Evolutionary conservation across 2,113 vertebrate species (phyloP), one percentile per base, ranked within the genome.

Genomic region (Pseudorectes ferrugineus): DNA sequence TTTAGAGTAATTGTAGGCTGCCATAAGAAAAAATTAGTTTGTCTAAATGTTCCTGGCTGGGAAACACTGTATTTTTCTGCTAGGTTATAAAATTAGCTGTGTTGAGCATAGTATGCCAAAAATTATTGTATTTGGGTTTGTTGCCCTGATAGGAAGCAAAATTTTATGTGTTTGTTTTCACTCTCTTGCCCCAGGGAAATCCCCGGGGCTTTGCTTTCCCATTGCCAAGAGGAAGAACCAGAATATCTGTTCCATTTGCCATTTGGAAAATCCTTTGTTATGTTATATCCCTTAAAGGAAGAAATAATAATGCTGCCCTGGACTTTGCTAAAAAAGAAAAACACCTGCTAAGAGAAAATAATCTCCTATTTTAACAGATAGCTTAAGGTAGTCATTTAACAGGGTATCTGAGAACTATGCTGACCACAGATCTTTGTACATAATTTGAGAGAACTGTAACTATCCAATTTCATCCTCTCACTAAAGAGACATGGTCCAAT

Each of bases 221-320:
- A 89, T 83, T 76, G 85, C 95, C 82, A 94, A 96, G 92, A 97
- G 95, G 93, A 96, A 97, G 89, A 96, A 89, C 42, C 71, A 95
- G 75, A 94, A 93, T 96, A 93, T 89, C 46, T 95, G 38, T 88
- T 83, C 81, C 63, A 89, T 88, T 89, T 92, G 81, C 78, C 88
- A 94, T 15, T 36, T 90, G 67, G 88, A 89, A 97, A 89, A 16
- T 93, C 52, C 55, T 96, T 96, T 97, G 94, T 97, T 95, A 71
- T 77, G 55, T 79, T 92, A 78, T 58, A 62, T 83, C 71, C 54
- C 55, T 59, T 68, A 75, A 93, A 91, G 85, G 75, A 94, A 96
- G 67, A 95, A 88, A 88, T 83, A 91, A 85, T 81, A 79, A 48
- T 74, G 24, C 28, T 88, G 45, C 58, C 74, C 66, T 89, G 55